phyloP scores from a whole-genome alignment of 2,797 vertebrate species.

The Oreortyx pictus region DNA sequence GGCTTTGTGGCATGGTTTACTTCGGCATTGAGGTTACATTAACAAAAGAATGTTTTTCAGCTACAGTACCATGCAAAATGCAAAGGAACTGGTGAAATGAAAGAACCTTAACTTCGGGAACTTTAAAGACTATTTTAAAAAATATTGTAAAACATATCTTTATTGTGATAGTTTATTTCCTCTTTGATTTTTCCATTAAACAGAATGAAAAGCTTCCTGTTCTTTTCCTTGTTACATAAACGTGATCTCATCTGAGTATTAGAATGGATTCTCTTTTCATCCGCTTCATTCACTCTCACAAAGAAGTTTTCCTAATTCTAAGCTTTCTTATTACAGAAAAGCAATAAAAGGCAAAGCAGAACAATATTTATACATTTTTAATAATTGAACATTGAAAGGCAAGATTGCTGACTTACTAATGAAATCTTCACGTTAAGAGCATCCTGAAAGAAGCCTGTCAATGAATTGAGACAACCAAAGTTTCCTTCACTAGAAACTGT shows the following conservation, averaged over 20 bases:
- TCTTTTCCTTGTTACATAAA: slow-evolving; percentile 28
- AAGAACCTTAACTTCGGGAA: slow-evolving; percentile 46
- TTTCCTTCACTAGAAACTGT: background rate
- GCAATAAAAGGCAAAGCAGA: background rate
- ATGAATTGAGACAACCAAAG: background rate
- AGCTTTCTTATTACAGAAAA: background rate
- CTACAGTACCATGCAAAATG: slow-evolving; percentile 57
- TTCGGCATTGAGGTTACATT: slow-evolving; percentile 55
- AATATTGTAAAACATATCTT: slow-evolving; percentile 51
- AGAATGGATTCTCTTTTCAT: background rate
- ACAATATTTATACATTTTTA: background rate
- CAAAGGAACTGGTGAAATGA: slow-evolving; percentile 40
- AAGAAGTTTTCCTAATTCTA: background rate
- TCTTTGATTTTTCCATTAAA: slow-evolving; percentile 27
- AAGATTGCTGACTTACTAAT: background rate
- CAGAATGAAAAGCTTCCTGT: slow-evolving; percentile 24
- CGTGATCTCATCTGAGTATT: slow-evolving; percentile 20
- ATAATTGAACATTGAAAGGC: background rate
- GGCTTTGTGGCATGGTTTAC: slow-evolving; percentile 61
- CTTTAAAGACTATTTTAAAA: slow-evolving; percentile 42
- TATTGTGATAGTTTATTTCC: slow-evolving; percentile 43
- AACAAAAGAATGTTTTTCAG: slow-evolving; percentile 66
- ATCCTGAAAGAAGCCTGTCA: background rate
- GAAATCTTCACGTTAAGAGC: background rate
- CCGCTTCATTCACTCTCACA: background rate